Conservation (phyloP, 2,888 invertebrate genomes). For the Calliopum simillimum region DNA sequence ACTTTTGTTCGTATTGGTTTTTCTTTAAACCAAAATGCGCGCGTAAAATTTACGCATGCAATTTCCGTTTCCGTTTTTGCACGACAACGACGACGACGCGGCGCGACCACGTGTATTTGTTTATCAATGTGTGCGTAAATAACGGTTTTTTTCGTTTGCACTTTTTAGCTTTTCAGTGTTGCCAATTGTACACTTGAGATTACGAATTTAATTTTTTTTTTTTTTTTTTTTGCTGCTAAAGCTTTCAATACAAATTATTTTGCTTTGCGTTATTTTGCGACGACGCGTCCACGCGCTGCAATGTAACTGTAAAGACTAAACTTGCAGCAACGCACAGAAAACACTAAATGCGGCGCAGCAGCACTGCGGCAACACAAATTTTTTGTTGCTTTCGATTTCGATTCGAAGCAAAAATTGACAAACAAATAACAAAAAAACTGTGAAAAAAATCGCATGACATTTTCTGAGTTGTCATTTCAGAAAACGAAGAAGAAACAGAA, state of each 20-base stretch:
- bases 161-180: background rate
- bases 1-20: background rate
- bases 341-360: constrained; percentile 20
- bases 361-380: constrained; percentile 12
- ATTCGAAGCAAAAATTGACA: constrained; percentile 3
- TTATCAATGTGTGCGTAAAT: background rate
- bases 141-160: background rate
- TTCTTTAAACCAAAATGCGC: background rate
- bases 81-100: background rate
- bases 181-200: background rate
- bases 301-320: constrained; percentile 49
- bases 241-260: constrained; percentile 1
- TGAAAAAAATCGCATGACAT: background rate
- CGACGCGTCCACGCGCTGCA: constrained; percentile 44
- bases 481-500: too few relatives aligned
- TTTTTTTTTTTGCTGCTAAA: background rate
- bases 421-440: background rate
- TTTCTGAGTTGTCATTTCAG: too few relatives aligned
- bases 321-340: constrained; percentile 4
- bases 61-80: constrained; percentile 16
- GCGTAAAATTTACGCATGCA: constrained; percentile 6
- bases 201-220: background rate
- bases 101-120: background rate
- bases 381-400: constrained; percentile 11
- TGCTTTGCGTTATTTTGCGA: background rate